Conservation (phyloP, 2,113 vertebrate genomes). For the Uria lomvia region DNA sequence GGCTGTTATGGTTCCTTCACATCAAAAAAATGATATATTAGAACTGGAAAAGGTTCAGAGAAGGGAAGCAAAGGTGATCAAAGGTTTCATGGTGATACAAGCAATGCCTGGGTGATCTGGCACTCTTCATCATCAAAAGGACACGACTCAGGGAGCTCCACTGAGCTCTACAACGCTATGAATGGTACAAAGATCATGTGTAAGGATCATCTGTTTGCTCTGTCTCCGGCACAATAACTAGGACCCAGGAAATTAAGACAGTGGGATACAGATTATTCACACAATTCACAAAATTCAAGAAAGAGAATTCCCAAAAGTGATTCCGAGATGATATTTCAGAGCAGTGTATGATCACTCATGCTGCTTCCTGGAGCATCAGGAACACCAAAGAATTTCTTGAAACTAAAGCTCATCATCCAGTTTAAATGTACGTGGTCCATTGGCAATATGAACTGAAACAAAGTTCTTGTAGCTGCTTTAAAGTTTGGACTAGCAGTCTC, state of each 20-base stretch:
- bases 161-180: not conserved
- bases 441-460: not conserved
- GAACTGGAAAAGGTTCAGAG: not conserved
- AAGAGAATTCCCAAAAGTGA: not conserved
- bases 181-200: fast-evolving
- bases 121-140: not conserved
- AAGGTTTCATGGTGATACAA: not conserved
- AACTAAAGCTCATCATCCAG: not conserved
- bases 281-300: not conserved
- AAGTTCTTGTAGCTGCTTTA: not conserved
- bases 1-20: not conserved
- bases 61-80: not conserved
- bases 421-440: not conserved
- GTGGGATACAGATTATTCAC: not conserved
- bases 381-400: not conserved
- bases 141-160: not conserved
- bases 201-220: not conserved
- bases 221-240: not conserved
- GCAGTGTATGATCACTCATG: fast-evolving
- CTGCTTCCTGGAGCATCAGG: not conserved
- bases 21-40: not conserved
- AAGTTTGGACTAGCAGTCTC: not conserved
- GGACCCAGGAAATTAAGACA: not conserved
- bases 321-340: not conserved
- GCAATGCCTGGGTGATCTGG: not conserved